Base-by-base conservation (phyloP, 2,888 invertebrate species). In the Athalia cordata region DNA sequence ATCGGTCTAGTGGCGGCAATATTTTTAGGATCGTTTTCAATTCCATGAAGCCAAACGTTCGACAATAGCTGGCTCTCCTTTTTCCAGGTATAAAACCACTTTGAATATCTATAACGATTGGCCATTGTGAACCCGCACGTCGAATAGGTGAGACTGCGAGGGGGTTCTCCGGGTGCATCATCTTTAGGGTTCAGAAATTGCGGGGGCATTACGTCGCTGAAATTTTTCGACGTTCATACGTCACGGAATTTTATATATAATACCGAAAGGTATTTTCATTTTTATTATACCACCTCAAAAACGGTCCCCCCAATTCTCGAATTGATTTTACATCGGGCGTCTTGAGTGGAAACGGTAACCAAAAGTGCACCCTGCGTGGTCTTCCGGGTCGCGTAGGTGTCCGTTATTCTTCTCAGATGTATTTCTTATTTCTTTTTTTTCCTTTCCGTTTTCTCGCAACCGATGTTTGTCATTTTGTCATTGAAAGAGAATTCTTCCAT, bases 71-170 rank as follows among this genome's bases (percentile, higher is more conserved):
- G 79, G 29, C 29, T 29, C 29, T 29, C 29, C 82, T 85, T 83
- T 86, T 81, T 83, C 85, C 86, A 87, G 87, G 89, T 88, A 88
- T 85, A 29, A 29, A 83, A 85, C 86, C 87, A 87, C 88, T 89
- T 88, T 89, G 89, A 89, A 89, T 89, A 88, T 88, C 88, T 86
- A 87, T 87, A 87, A 86, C 88, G 89, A 88, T 87, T 87, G 83
- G 80, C 84, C 87, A 88, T 89, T 89, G 89, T 89, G 82, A 83
- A 77, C 81, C 80, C 80, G 76, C 29, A 81, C 15, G 79, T 70
- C 79, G 62, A 62, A 62, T 62, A 52, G 62, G 13, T 62, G 29
- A 29, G 29, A 29, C 29, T 29, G 15, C 49, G 75, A 52, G 62
- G 74, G 68, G 81, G 78, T 79, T 29, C 80, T 84, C 82, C 81